Percentiles rank a stretch among this genome's conserved stretches.
Conservation (phyloP, 1,140 invertebrate genomes). For the Tenebrio molitor region DNA sequence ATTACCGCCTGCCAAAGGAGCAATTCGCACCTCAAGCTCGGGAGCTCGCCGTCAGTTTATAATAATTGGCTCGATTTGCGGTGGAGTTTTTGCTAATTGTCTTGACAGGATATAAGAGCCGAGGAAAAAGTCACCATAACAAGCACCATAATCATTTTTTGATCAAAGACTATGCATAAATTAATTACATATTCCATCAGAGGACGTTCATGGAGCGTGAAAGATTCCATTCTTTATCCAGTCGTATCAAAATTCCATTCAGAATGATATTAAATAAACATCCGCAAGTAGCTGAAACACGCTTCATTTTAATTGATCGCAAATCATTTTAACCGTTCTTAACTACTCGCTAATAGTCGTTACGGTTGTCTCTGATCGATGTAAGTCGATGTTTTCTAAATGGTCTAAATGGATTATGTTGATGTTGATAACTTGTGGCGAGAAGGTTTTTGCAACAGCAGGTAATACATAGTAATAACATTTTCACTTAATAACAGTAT, state of each 20-base stretch:
- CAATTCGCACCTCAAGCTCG: slow-evolving; percentile 18
- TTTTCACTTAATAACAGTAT: slow-evolving; percentile 14
- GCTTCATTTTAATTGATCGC: slow-evolving; percentile 27
- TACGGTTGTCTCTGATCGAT: not conserved
- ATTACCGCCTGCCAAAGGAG: slow-evolving; percentile 6
- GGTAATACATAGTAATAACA: slow-evolving; percentile 4
- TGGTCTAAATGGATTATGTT: not conserved
- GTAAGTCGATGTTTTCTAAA: slow-evolving; percentile 24
- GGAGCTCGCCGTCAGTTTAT: not conserved
- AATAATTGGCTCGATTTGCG: not conserved
- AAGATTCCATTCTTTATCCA: slow-evolving; percentile 28
- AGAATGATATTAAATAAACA: slow-evolving; percentile 32
- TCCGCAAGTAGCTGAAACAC: slow-evolving; percentile 19
- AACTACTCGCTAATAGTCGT: slow-evolving; percentile 16
- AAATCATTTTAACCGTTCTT: slow-evolving; percentile 32
- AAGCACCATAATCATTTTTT: slow-evolving; percentile 4
- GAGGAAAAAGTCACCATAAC: not conserved
- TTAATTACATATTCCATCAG: slow-evolving; percentile 29
- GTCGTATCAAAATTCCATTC: slow-evolving; percentile 16
- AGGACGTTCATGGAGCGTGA: slow-evolving; percentile 10
- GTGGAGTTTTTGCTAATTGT: not conserved
- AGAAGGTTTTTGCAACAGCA: slow-evolving; percentile 3
- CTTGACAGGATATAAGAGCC: slow-evolving; percentile 1
- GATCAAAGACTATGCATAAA: slow-evolving; percentile 6
- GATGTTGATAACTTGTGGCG: slow-evolving; percentile 18